Percentiles rank a stretch among this genome's conserved stretches.
Conservation (phyloP, 2,113 vertebrate genomes). For the Dasyprocta punctata region DNA sequence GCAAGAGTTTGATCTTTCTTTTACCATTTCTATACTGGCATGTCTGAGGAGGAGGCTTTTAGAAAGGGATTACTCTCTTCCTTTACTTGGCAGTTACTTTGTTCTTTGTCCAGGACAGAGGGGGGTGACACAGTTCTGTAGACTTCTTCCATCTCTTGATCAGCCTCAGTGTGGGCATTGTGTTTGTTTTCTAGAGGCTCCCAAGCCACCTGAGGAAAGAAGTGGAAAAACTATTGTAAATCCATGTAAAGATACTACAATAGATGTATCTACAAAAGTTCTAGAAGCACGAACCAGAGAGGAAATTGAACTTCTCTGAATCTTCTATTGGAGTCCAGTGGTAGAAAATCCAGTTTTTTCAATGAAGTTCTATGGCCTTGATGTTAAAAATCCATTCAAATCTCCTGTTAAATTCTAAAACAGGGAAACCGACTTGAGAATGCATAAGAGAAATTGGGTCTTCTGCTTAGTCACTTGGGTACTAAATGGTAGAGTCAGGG, state of each 20-base stretch:
- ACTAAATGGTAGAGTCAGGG: background rate
- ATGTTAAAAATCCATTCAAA: constrained; percentile 9
- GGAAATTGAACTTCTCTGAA: background rate
- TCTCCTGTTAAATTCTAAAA: background rate
- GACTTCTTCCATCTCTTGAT: background rate
- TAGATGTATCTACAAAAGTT: background rate
- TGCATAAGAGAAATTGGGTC: background rate
- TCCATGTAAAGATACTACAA: background rate
- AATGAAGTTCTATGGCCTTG: background rate
- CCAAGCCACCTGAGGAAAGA: background rate
- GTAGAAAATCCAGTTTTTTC: constrained; percentile 36
- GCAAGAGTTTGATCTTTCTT: background rate
- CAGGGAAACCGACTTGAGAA: background rate
- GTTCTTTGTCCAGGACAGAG: background rate
- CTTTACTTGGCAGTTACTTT: constrained; percentile 25
- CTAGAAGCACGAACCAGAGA: background rate
- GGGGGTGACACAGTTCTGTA: background rate
- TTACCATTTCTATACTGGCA: background rate
- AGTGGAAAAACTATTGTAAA: background rate
- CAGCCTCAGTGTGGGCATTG: background rate
- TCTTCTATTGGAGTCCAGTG: background rate
- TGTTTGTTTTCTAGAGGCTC: constrained; percentile 3
- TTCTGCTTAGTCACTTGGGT: background rate
- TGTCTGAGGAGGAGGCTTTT: background rate
- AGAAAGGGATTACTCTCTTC: background rate